phyloP scores from a whole-genome alignment of 2,113 vertebrate species.

The Himantopus leucocephalus region DNA sequence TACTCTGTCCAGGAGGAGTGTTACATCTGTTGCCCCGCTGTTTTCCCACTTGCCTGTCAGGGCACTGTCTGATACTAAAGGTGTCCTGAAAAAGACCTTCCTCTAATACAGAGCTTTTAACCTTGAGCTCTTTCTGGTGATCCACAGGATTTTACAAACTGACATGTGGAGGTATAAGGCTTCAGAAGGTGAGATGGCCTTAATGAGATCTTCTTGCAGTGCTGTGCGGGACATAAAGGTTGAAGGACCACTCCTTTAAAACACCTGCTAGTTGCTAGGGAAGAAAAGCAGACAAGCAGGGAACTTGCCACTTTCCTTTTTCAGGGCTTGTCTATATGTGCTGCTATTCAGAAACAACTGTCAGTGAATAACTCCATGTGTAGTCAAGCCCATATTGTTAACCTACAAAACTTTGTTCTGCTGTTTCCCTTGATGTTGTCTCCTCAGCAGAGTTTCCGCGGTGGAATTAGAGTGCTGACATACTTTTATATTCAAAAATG shows the following conservation, averaged over 20 bases:
- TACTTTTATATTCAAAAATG: background rate
- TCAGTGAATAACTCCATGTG: background rate
- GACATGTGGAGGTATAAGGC: background rate
- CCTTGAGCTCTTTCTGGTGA: background rate
- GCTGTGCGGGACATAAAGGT: background rate
- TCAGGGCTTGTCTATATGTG: background rate
- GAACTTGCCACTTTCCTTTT: background rate
- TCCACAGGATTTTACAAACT: background rate
- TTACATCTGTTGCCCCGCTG: background rate
- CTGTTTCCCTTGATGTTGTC: background rate
- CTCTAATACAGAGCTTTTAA: background rate
- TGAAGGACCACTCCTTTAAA: background rate
- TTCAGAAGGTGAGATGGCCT: background rate
- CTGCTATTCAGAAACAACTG: background rate
- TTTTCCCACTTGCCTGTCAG: background rate
- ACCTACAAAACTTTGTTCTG: constrained; percentile 1
- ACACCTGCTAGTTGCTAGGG: background rate
- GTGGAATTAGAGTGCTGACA: background rate
- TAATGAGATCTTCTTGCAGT: background rate
- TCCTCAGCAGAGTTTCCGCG: background rate
- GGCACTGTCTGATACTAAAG: background rate
- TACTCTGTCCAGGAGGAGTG: background rate
- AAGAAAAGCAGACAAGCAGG: background rate
- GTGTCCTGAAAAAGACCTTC: background rate
- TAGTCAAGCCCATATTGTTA: constrained; percentile 15